phyloP scores from a whole-genome alignment of 2,113 vertebrate species.

The Labeo rohita region DNA sequence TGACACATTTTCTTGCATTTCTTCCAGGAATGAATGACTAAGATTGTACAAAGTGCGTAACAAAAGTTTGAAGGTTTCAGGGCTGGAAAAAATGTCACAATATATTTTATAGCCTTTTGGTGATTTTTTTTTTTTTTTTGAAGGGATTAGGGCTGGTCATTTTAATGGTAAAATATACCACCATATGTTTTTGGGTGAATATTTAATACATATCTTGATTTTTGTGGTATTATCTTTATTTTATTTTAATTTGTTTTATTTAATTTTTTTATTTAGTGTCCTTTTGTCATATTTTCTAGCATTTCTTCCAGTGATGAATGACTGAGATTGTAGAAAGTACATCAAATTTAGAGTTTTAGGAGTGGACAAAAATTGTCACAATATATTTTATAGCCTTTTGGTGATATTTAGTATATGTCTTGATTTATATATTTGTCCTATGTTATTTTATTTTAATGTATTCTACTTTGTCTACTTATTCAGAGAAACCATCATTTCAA shows the following conservation, averaged over 20 bases:
- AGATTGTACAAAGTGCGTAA: neutral
- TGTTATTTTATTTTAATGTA: neutral
- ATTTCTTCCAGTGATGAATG: constrained; percentile 3
- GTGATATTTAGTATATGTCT: neutral
- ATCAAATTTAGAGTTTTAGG: neutral
- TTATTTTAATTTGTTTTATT: too few species aligned
- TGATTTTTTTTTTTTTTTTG: neutral
- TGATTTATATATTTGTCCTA: neutral
- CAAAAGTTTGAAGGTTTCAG: neutral
- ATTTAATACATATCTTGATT: too few species aligned
- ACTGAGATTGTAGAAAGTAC: neutral
- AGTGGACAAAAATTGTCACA: neutral
- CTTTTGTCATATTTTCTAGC: constrained; percentile 12
- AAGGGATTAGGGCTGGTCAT: too few species aligned
- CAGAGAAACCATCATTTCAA: too few species aligned
- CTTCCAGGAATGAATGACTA: neutral
- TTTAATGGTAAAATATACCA: too few species aligned
- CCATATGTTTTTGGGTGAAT: too few species aligned
- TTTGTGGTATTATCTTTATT: neutral
- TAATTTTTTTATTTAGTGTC: neutral
- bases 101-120: neutral
- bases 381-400: neutral
- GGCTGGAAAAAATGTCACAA: neutral
- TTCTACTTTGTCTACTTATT: too few species aligned
- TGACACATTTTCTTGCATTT: constrained; percentile 33